Conservation (phyloP, 1,140 invertebrate species). For the Pachypeltis micranthus region DNA sequence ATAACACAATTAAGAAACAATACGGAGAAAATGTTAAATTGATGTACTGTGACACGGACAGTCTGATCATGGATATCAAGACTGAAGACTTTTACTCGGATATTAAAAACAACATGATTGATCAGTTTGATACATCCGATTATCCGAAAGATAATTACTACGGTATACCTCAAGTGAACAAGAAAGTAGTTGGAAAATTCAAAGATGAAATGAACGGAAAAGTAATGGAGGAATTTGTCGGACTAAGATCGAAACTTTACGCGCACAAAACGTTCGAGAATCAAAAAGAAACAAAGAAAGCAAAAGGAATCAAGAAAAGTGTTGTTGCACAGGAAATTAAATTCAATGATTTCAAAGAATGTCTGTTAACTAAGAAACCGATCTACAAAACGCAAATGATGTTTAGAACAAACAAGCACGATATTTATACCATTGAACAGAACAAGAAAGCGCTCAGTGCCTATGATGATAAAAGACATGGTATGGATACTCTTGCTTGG, state of each 20-base stretch:
- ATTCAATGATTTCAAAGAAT: slow-evolving; percentile 20
- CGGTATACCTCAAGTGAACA: not conserved
- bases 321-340: slow-evolving; percentile 22
- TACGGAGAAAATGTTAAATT: slow-evolving; percentile 22
- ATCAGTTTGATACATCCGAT: no score
- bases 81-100: slow-evolving; percentile 23
- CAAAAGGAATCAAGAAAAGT: slow-evolving; percentile 27
- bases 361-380: slow-evolving; percentile 15
- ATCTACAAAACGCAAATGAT: slow-evolving; percentile 8
- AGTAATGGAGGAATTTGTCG: slow-evolving; percentile 36
- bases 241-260: slow-evolving; percentile 37
- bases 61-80: slow-evolving; percentile 31
- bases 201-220: no score
- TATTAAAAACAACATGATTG: slow-evolving; percentile 26
- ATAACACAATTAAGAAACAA: no score
- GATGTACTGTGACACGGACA: slow-evolving; percentile 35
- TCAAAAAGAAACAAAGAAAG: no score
- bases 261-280: slow-evolving; percentile 25
- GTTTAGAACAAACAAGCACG: slow-evolving; percentile 20
- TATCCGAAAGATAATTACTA: slow-evolving; percentile 22
- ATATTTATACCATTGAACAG: no score
- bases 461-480: slow-evolving; percentile 21
- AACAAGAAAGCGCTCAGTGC: slow-evolving; percentile 16
- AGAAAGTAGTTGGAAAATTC: no score
- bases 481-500: slow-evolving; percentile 19